Conservation (phyloP, 2,113 vertebrate genomes). For the Bufo bufo region DNA sequence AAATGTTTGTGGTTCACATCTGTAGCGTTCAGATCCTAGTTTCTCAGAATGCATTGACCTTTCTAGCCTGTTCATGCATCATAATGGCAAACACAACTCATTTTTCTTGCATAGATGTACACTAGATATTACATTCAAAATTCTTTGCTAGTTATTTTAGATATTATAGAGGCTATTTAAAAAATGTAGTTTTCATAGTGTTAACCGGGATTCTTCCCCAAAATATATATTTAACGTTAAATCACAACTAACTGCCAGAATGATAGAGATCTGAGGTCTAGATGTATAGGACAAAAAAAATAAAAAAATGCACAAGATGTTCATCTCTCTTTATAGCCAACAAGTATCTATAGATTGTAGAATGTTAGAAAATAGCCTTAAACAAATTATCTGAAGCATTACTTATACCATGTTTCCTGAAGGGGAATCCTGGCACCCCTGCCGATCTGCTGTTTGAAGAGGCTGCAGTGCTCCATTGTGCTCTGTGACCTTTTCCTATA, state of each 20-base stretch:
- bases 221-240: neutral
- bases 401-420: too few relatives aligned
- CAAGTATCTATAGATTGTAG: too few relatives aligned
- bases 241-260: neutral
- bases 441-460: too few relatives aligned
- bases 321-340: too few relatives aligned
- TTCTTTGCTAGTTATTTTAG: neutral
- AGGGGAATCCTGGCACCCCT: too few relatives aligned
- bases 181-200: neutral
- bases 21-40: neutral
- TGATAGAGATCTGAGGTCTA: neutral
- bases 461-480: too few relatives aligned
- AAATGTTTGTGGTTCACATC: constrained; percentile 54
- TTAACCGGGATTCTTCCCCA: neutral
- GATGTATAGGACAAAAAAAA: too few relatives aligned
- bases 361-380: too few relatives aligned
- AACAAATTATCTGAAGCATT: too few relatives aligned
- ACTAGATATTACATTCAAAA: neutral
- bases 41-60: constrained; percentile 12
- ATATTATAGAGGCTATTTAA: neutral
- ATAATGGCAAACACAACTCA: neutral
- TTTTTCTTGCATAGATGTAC: neutral
- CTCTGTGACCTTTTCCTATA: too few relatives aligned
- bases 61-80: constrained; percentile 1
- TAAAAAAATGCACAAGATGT: too few relatives aligned